Conservation (phyloP, 2,113 vertebrate species). For the Cynopterus brachyotis region DNA sequence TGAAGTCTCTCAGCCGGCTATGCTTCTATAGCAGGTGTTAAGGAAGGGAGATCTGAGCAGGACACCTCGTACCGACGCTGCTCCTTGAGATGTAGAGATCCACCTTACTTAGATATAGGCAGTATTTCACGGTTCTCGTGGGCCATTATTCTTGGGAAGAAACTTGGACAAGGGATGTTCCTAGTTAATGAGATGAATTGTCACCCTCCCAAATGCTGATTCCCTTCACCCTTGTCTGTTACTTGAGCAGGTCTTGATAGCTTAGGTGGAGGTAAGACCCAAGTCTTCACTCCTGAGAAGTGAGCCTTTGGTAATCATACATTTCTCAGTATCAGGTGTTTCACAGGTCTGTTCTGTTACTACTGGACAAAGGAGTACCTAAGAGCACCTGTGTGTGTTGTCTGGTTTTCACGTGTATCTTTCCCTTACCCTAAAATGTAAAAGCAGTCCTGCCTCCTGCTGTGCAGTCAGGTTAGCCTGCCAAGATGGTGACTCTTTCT, state of each 20-base stretch:
- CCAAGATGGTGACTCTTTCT: neutral
- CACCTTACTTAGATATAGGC: neutral
- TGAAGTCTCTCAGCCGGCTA: neutral
- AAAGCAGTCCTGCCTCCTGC: neutral
- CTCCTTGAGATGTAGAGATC: neutral
- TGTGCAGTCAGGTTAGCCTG: neutral
- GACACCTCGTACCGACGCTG: too few relatives aligned
- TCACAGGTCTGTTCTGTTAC: neutral
- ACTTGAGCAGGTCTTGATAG: neutral
- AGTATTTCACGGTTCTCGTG: neutral
- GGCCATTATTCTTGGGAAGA: neutral
- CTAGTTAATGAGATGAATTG: neutral
- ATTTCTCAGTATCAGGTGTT: neutral
- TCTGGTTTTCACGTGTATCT: neutral
- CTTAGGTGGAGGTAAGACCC: neutral
- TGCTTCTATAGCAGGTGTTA: neutral
- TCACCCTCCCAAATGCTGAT: neutral
- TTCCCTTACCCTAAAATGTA: neutral
- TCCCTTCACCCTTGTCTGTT: neutral
- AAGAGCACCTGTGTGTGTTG: neutral
- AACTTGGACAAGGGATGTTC: neutral
- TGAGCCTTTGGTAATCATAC: neutral
- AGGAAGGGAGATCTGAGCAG: neutral
- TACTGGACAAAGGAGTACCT: neutral
- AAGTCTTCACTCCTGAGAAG: neutral